Percentiles rank a stretch among this genome's conserved stretches.
phyloP scores from a whole-genome alignment of 2,113 vertebrate genomes.

The Ameiurus melas region DNA sequence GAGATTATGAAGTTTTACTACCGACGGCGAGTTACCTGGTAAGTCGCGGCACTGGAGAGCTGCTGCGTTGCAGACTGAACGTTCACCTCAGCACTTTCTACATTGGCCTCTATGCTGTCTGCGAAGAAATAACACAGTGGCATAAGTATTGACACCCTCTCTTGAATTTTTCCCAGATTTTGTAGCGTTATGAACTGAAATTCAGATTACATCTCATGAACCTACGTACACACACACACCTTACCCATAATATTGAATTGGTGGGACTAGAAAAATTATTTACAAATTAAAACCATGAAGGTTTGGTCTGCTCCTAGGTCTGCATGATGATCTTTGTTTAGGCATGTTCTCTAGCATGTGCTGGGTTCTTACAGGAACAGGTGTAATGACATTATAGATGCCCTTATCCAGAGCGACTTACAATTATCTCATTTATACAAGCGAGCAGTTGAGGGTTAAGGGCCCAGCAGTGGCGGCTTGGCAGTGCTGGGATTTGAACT shows the following conservation, averaged over 20 bases:
- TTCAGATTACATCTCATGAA: neutral
- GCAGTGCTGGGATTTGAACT: too few relatives aligned
- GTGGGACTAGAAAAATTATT: too few relatives aligned
- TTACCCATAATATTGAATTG: neutral
- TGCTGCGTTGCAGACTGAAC: constrained; percentile 90
- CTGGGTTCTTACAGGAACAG: neutral
- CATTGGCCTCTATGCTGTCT: constrained; percentile 99
- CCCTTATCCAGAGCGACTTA: too few relatives aligned
- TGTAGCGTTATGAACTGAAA: neutral
- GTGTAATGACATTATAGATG: neutral
- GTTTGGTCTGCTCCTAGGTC: neutral
- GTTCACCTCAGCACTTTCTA: constrained; percentile 84
- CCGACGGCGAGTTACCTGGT: constrained; percentile 79
- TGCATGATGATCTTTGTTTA: neutral
- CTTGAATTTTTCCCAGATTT: neutral
- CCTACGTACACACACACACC: neutral
- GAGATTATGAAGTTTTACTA: neutral
- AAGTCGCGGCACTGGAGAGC: constrained; percentile 81
- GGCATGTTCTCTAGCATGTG: neutral
- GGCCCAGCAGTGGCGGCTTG: too few relatives aligned
- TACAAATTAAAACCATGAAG: neutral
- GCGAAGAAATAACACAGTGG: constrained; percentile 30
- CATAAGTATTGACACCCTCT: neutral
- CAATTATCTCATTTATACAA: too few relatives aligned
- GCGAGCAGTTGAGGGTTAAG: too few relatives aligned